phyloP scores from a whole-genome alignment of 2,113 vertebrate species.

The Neoarius graeffei region DNA sequence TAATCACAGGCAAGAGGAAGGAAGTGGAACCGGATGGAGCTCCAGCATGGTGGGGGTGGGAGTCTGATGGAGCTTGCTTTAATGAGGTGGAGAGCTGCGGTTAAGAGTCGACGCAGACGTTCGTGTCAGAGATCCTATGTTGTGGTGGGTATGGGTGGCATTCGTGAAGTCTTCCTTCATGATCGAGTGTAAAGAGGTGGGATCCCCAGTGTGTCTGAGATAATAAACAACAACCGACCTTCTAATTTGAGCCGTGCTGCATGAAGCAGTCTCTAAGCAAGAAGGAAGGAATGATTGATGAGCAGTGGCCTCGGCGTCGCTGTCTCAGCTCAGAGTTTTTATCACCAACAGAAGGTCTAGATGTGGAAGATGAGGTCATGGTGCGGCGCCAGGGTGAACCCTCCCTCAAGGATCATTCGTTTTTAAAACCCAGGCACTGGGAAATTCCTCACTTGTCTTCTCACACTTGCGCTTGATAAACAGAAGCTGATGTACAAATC shows the following conservation, averaged over 20 bases:
- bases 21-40: constrained; percentile 11
- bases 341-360: neutral
- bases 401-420: neutral
- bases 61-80: constrained; percentile 10
- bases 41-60: constrained; percentile 11
- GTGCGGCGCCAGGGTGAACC: constrained; percentile 1
- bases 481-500: neutral
- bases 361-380: constrained; percentile 31
- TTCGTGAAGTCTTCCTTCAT: neutral
- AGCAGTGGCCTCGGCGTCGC: neutral
- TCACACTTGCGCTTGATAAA: neutral
- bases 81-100: constrained; percentile 35
- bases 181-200: neutral
- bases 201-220: constrained; percentile 8
- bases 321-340: constrained; percentile 8
- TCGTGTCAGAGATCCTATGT: neutral
- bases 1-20: constrained; percentile 55
- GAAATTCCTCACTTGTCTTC: constrained; percentile 1
- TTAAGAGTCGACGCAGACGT: constrained; percentile 27
- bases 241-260: constrained; percentile 22
- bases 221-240: constrained; percentile 33
- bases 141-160: neutral
- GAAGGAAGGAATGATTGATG: constrained; percentile 28
- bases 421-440: constrained; percentile 10
- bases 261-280: constrained; percentile 18